A percentile compares a stretch with the other conserved stretches of the same genome.
Conservation (phyloP, 1,140 invertebrate genomes). For the fruit fly (Drosophila melanogaster) region DNA sequence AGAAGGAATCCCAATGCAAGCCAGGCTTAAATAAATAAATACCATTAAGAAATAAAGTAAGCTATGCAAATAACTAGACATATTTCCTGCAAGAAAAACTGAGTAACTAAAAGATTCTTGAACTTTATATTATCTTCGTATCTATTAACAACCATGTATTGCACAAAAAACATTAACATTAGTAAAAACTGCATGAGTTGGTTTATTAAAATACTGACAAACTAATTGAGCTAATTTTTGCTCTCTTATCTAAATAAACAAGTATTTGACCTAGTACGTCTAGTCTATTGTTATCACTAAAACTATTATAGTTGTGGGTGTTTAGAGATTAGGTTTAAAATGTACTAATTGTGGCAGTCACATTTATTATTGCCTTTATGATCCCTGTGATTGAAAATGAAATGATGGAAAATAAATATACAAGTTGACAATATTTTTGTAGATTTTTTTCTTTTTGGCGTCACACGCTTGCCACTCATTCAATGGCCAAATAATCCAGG, state of each 20-base stretch:
- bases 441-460: not conserved
- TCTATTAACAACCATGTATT: too few species aligned
- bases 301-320: not conserved
- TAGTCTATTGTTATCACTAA: not conserved
- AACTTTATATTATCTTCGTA: too few species aligned
- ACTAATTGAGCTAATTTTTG: not conserved
- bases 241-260: not conserved
- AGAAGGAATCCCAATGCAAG: not conserved
- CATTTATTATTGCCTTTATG: not conserved
- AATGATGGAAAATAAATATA: too few species aligned
- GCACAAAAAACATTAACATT: too few species aligned
- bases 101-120: too few species aligned
- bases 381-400: too few species aligned
- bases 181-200: not conserved
- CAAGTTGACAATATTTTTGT: too few species aligned
- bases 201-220: not conserved
- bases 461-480: constrained; percentile 21
- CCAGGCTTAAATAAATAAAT: too few species aligned
- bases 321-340: not conserved
- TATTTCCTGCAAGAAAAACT: too few species aligned
- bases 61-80: too few species aligned
- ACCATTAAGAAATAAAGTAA: too few species aligned
- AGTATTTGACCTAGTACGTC: not conserved
- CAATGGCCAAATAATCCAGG: constrained; percentile 46
- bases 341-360: not conserved